Base-by-base conservation (phyloP, 2,888 invertebrate species). In the Chrysomela aeneicollis region DNA sequence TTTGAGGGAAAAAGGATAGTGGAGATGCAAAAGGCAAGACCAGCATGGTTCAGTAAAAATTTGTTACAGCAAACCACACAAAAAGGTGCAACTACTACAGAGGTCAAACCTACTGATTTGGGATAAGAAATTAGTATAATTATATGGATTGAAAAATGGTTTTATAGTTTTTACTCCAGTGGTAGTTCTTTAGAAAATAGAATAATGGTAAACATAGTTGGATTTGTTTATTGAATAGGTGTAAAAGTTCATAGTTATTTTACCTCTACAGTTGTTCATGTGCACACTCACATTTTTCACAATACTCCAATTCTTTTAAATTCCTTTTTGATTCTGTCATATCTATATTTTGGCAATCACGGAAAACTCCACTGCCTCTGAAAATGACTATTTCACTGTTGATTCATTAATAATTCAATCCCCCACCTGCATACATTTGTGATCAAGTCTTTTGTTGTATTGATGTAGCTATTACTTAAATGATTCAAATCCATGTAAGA, bases 11-110 rank as follows among this genome's bases (percentile, higher is more conserved):
- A 94, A 82, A 87, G 92, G 73, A 87, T 97, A 68, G 88, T 97
- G 15, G 95, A 97, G 85, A 88, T 95, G 87, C 86, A 91, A 52
- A 95, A 93, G 79, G 87, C 90, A 62, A 86, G 96, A 68, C 97
- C 97, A 3, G 83, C 88, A 46, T 97, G 96, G 95, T 97, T 96
- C 78, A 90, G 92, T 71, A 90, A 89, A 75, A 94, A 95, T 83
- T 85, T 97, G 55, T 82, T 95, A 18, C 90, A 95, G 78, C 89
- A 90, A 78, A 87, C 91, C 0, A 92, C 93, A 17, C 89, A 92
- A 73, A 87, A 89, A 70, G 86, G 89, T 46, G 87, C 91, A 0
- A 84, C 86, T 35, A 87, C 88, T n/a, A 90, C 87, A 70, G 90
- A 92, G 81, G 87, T 91, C 0, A 92, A 92, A 80, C 91, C 92